These are phyloP conservation scores for Sarcophaga peregrina DNA, from an alignment of 1,140 invertebrate genomes.

Conservation along the genomic window DNA sequence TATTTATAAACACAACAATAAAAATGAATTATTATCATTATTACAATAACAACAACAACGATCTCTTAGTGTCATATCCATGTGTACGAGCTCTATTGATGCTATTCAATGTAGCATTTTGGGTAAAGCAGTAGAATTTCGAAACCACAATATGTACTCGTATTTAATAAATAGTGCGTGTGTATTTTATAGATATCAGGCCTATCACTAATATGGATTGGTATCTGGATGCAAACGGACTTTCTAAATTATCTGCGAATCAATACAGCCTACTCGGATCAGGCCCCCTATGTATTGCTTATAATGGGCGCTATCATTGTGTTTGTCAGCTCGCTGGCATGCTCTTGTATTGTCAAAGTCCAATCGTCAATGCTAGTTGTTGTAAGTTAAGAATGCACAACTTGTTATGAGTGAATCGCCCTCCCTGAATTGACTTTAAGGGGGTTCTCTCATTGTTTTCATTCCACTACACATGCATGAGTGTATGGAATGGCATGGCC, in stretches of 20 bases:
- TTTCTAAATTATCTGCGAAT: conserved; percentile 44
- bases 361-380: conserved; percentile 43
- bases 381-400: conserved; percentile 35
- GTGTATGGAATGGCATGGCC: no score
- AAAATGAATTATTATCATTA: neutral
- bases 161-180: neutral
- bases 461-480: no score
- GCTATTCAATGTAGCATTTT: conserved; percentile 44
- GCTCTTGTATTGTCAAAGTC: conserved; percentile 44
- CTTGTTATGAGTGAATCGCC: neutral
- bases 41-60: neutral
- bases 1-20: no score
- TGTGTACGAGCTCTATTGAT: conserved; percentile 41
- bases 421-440: no score
- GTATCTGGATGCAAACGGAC: conserved; percentile 46
- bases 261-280: conserved; percentile 41
- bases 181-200: conserved; percentile 38
- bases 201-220: conserved; percentile 42
- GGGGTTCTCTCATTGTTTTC: no score
- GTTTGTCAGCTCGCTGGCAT: conserved; percentile 43
- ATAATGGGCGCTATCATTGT: conserved; percentile 42
- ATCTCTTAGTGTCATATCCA: conserved; percentile 33
- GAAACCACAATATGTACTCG: neutral
- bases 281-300: conserved; percentile 42
- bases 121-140: conserved; percentile 39